Evolutionary conservation across 2,797 vertebrate genomes (phyloP).

Genomic region (Benthosema pterotum): DNA sequence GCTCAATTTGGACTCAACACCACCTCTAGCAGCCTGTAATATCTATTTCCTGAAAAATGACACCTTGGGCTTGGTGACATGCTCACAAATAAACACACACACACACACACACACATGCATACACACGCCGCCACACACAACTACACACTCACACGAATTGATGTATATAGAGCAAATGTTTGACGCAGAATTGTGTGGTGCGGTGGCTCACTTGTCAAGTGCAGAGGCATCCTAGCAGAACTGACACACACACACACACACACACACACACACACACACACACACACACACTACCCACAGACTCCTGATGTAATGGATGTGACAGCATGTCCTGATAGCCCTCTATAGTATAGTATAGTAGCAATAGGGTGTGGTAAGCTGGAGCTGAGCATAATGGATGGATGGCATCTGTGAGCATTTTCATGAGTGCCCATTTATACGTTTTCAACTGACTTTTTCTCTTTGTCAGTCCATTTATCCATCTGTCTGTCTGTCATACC

Average conservation of each 20-base stretch:
- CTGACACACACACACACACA: no score
- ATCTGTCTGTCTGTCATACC: not conserved
- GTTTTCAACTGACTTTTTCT: constrained; percentile 4
- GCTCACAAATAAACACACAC: not conserved
- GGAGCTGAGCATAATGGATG: constrained; percentile 51
- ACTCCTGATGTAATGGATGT: constrained; percentile 38
- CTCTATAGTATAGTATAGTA: constrained; percentile 27
- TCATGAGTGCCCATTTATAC: constrained; percentile 65
- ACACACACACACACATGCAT: not conserved
- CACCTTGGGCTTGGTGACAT: not conserved
- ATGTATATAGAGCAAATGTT: constrained; percentile 68
- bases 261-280: not conserved
- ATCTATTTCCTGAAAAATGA: no score
- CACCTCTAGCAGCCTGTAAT: no score
- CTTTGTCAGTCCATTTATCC: constrained; percentile 9
- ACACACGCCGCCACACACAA: not conserved
- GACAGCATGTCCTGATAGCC: constrained; percentile 19
- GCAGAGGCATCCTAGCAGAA: no score
- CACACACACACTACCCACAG: constrained; percentile 8
- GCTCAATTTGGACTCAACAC: no score
- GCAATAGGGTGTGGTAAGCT: constrained; percentile 58
- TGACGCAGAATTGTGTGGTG: constrained; percentile 15
- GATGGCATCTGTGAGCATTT: constrained; percentile 36
- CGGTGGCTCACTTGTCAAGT: not conserved
- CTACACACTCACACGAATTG: constrained; percentile 41